Percentiles rank a stretch among this genome's conserved stretches.
These are phyloP conservation scores for Tricholaema leucomelas DNA, from an alignment of 2,113 vertebrate species.

Conservation along the genomic window DNA sequence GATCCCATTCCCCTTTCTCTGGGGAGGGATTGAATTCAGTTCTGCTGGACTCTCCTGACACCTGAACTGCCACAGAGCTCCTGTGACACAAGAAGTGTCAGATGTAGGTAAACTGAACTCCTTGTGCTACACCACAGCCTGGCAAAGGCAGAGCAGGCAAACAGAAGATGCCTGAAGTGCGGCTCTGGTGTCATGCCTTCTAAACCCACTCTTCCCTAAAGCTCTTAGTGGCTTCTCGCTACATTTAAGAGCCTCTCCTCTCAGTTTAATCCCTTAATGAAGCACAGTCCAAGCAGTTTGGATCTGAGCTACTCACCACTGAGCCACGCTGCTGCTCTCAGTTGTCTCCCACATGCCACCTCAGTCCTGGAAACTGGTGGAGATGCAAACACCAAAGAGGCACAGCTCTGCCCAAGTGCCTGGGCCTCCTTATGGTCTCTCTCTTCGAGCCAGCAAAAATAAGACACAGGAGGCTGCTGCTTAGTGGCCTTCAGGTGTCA, in stretches of 20 bases:
- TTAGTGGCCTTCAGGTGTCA: background rate
- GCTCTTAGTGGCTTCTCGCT: background rate
- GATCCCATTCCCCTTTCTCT: background rate
- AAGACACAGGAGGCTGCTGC: background rate
- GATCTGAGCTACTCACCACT: background rate
- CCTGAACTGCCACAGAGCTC: background rate
- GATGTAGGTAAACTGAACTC: background rate
- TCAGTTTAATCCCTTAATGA: background rate
- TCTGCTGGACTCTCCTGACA: background rate
- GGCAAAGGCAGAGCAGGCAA: background rate
- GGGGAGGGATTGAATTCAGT: background rate
- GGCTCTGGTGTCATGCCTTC: background rate
- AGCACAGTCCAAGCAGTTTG: background rate
- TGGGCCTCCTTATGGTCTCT: background rate
- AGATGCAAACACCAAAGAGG: background rate
- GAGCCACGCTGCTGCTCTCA: background rate
- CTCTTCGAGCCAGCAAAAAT: background rate
- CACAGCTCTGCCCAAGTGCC: background rate
- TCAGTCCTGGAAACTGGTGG: background rate
- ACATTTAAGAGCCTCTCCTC: background rate
- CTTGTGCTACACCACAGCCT: background rate
- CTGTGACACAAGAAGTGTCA: background rate
- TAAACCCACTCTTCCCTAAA: background rate
- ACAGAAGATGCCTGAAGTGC: background rate
- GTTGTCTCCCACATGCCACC: fast-evolving